Evolutionary conservation across 2,888 invertebrate genomes (phyloP).

Genomic region (Chrysodeixis includens): DNA sequence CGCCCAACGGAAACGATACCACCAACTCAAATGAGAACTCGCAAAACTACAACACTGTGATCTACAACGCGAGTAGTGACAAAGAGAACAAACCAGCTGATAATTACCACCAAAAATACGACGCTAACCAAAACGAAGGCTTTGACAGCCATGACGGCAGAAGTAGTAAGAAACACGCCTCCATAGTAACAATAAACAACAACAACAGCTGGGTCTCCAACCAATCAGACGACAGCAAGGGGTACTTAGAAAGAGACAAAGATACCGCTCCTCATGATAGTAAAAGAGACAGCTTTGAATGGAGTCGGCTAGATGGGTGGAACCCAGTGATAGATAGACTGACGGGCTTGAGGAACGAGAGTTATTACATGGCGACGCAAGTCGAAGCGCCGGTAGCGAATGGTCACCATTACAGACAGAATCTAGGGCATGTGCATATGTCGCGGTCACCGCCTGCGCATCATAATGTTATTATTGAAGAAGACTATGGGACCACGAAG

Average conservation of each 20-base stretch:
- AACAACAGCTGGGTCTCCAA: slow-evolving; percentile 87
- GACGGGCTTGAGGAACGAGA: slow-evolving; percentile 95
- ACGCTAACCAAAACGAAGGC: slow-evolving; percentile 68
- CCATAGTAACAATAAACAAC: slow-evolving; percentile 86
- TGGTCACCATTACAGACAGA: slow-evolving; percentile 80
- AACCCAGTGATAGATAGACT: slow-evolving; percentile 97
- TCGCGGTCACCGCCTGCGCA: slow-evolving; percentile 84
- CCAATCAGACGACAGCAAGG: slow-evolving; percentile 87
- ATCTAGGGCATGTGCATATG: slow-evolving; percentile 82
- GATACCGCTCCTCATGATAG: slow-evolving; percentile 84
- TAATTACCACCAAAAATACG: slow-evolving; percentile 67
- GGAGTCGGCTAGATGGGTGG: slow-evolving; percentile 91
- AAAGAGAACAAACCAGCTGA: slow-evolving; percentile 80
- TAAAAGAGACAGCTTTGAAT: slow-evolving; percentile 88
- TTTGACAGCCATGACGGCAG: slow-evolving; percentile 75
- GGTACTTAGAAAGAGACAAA: slow-evolving; percentile 84
- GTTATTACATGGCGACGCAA: slow-evolving; percentile 96
- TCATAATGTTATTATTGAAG: slow-evolving; percentile 91
- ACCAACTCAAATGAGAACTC: slow-evolving; percentile 83
- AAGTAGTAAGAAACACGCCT: slow-evolving; percentile 82
- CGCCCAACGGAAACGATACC: slow-evolving; percentile 86
- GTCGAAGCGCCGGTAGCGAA: slow-evolving; percentile 89
- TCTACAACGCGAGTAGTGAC: slow-evolving; percentile 81
- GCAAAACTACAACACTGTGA: slow-evolving; percentile 84
- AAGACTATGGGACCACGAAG: slow-evolving; percentile 87